These are phyloP conservation scores for Plebejus melissa DNA, from an alignment of 2,888 invertebrate genomes.

Conservation along the genomic window DNA sequence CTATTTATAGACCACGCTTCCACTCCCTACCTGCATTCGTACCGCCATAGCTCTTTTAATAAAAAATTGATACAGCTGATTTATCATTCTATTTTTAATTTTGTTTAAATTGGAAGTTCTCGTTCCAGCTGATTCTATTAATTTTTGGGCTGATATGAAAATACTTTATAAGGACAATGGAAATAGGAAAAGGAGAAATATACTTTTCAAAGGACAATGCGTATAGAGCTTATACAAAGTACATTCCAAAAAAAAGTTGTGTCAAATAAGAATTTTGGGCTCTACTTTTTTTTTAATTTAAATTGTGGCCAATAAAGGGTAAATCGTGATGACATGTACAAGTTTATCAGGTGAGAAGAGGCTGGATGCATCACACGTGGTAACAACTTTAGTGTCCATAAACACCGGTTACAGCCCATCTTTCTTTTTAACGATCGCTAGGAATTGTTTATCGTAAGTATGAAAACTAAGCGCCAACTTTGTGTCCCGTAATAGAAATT, in stretches of 20 bases:
- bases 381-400: slow-evolving; percentile 73
- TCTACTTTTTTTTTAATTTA: not conserved
- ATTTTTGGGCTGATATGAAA: not conserved
- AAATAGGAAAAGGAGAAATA: too few relatives aligned
- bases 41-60: slow-evolving; percentile 33
- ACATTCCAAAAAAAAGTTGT: too few relatives aligned
- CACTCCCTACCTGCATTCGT: slow-evolving; percentile 64
- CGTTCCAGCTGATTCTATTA: not conserved
- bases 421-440: slow-evolving; percentile 74
- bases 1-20: slow-evolving; percentile 72
- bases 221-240: too few relatives aligned
- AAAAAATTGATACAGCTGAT: slow-evolving; percentile 10
- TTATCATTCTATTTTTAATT: not conserved
- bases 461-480: slow-evolving; percentile 61
- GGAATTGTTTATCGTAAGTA: slow-evolving; percentile 68
- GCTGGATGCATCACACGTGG: slow-evolving; percentile 59
- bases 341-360: slow-evolving; percentile 55
- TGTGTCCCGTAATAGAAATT: not conserved
- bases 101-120: not conserved
- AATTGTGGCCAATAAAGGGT: slow-evolving; percentile 16
- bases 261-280: too few relatives aligned
- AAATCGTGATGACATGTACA: slow-evolving; percentile 38
- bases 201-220: too few relatives aligned
- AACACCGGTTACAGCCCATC: slow-evolving; percentile 74
- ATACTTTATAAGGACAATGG: too few relatives aligned